phyloP scores from a whole-genome alignment of 2,113 vertebrate genomes.

The Ceyx melanurus region DNA sequence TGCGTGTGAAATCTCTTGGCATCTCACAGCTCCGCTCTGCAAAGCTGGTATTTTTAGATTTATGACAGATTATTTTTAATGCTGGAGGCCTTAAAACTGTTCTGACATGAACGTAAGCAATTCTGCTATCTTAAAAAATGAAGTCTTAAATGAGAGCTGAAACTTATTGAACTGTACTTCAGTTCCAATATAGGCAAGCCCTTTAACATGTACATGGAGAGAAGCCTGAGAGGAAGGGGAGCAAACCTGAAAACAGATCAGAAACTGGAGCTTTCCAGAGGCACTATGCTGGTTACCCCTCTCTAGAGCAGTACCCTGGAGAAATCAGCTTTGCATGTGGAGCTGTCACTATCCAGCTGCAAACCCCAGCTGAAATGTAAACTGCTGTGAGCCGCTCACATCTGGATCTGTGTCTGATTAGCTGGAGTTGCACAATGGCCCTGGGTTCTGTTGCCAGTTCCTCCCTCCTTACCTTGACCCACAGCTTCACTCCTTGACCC shows the following conservation, averaged over 20 bases:
- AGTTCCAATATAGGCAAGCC: neutral
- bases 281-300: neutral
- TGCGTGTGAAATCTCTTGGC: neutral
- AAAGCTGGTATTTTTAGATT: slow-evolving; percentile 19
- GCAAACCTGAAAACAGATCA: neutral
- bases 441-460: neutral
- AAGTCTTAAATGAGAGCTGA: slow-evolving; percentile 1
- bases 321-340: neutral
- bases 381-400: neutral
- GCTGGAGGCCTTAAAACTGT: slow-evolving; percentile 19
- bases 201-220: neutral
- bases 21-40: neutral
- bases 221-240: neutral
- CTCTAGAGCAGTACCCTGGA: neutral
- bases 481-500: fast-evolving
- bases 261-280: neutral
- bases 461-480: neutral
- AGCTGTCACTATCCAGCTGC: neutral
- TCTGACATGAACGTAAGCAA: slow-evolving; percentile 7
- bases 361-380: slow-evolving; percentile 10
- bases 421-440: neutral
- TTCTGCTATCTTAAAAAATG: neutral
- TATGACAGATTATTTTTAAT: neutral
- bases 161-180: neutral
- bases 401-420: slow-evolving; percentile 9